phyloP scores from a whole-genome alignment of 2,797 vertebrate species.

The Neoniphon sammara region DNA sequence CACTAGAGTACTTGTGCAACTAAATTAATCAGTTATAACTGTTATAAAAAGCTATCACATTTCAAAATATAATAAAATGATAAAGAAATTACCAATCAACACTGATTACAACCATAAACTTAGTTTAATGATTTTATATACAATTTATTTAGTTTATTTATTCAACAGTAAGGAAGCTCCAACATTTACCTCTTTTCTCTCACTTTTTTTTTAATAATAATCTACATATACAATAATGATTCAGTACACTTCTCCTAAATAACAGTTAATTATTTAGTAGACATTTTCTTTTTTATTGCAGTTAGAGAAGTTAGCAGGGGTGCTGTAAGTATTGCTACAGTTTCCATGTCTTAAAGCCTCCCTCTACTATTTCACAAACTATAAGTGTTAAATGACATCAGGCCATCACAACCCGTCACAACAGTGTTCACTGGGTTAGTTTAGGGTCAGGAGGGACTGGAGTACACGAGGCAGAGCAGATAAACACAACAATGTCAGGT shows the following conservation, averaged over 20 bases:
- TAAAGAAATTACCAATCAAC: conserved; percentile 27
- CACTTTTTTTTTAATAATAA: conserved; percentile 45
- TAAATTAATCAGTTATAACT: conserved; percentile 30
- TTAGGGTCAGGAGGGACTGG: conserved; percentile 39
- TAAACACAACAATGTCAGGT: conserved; percentile 43
- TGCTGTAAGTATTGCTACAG: conserved; percentile 81
- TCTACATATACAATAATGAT: conserved; percentile 77
- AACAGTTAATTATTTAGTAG: conserved; percentile 76
- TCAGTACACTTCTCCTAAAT: conserved; percentile 74
- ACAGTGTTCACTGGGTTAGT: conserved; percentile 49
- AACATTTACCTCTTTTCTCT: conserved; percentile 55
- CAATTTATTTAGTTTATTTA: conserved; percentile 50
- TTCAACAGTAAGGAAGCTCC: conserved; percentile 71
- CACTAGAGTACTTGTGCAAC: conserved; percentile 14
- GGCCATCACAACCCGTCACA: conserved; percentile 41
- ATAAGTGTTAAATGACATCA: background rate
- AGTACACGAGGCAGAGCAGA: conserved; percentile 63
- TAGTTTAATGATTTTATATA: conserved; percentile 69
- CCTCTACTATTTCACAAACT: conserved; percentile 37
- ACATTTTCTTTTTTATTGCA: conserved; percentile 79
- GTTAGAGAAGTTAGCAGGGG: conserved; percentile 69
- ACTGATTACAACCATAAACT: conserved; percentile 65
- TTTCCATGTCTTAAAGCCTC: conserved; percentile 65
- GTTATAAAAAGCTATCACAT: conserved; percentile 13
- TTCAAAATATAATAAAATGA: conserved; percentile 11